These are phyloP conservation scores for Enteromius trimaculatus DNA, from an alignment of 2,797 vertebrate genomes.

Conservation along the genomic window DNA sequence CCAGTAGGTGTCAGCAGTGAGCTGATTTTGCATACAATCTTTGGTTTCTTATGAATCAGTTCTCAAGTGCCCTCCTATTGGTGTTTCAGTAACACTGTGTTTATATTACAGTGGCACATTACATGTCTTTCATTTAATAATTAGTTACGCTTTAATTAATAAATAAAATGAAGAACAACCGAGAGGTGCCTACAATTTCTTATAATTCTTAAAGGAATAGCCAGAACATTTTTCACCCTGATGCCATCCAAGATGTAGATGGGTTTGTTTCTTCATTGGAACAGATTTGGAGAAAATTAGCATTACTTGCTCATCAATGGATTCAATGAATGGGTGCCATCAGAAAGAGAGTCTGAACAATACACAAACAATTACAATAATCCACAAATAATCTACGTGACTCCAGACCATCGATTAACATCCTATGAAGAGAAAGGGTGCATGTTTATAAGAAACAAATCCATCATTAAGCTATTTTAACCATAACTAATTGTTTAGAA, in stretches of 20 bases:
- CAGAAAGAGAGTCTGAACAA: neutral
- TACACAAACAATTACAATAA: neutral
- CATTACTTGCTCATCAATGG: neutral
- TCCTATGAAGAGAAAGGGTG: neutral
- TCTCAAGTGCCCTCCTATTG: constrained; percentile 66
- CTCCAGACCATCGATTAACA: neutral
- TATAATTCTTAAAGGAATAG: neutral
- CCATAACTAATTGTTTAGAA: neutral
- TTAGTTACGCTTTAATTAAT: neutral
- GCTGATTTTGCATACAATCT: neutral
- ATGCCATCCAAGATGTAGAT: neutral
- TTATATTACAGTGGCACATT: neutral
- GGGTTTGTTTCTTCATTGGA: neutral
- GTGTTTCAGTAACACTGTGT: constrained; percentile 48
- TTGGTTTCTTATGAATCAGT: constrained; percentile 52
- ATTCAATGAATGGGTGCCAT: neutral
- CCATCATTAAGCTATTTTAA: neutral
- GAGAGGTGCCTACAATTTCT: neutral
- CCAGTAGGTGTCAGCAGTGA: constrained; percentile 69
- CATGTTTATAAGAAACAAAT: neutral
- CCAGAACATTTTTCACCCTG: neutral
- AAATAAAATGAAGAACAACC: neutral
- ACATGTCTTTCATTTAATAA: neutral
- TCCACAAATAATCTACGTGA: neutral
- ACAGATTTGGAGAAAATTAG: neutral